Evolutionary conservation across 2,888 invertebrate species (phyloP).

Genomic region (Scaeva pyrastri): DNA sequence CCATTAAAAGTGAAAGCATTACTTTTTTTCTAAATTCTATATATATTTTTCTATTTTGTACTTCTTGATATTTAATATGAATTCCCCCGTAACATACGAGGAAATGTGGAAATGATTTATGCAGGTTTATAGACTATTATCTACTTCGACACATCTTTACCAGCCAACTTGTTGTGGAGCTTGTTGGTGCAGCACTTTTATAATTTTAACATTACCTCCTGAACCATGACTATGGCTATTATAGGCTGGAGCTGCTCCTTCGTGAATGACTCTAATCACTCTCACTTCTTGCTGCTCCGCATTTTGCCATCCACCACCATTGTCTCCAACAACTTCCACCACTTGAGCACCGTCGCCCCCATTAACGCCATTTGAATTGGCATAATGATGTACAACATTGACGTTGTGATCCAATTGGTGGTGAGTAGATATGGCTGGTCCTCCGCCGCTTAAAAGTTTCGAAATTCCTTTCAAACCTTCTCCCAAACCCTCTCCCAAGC

Average conservation of each 20-base stretch:
- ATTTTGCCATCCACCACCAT: background rate
- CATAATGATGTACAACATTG: constrained; percentile 50
- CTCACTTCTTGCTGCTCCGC: background rate
- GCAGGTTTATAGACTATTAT: background rate
- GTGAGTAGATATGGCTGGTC: constrained; percentile 23
- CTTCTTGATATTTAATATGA: background rate
- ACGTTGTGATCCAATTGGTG: constrained; percentile 34
- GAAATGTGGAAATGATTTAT: constrained; percentile 6
- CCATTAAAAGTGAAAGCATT: no score
- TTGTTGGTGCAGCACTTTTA: constrained; percentile 48
- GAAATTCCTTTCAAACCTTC: background rate
- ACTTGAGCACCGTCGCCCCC: background rate
- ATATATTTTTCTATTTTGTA: background rate
- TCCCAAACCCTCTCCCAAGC: background rate
- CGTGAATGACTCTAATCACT: constrained; percentile 30
- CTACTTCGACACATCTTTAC: background rate
- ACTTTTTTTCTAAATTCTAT: background rate
- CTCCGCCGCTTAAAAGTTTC: background rate
- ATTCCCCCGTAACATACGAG: constrained; percentile 39
- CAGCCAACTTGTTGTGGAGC: constrained; percentile 30
- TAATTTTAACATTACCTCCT: background rate
- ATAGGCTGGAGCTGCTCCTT: background rate
- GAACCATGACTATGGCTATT: constrained; percentile 10
- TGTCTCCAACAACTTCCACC: no score
- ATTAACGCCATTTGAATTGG: background rate